Evolutionary conservation across 2,888 invertebrate species (phyloP), one percentile per base, ranked within the genome.

Genomic region (Hemicrepidius hirtus): DNA sequence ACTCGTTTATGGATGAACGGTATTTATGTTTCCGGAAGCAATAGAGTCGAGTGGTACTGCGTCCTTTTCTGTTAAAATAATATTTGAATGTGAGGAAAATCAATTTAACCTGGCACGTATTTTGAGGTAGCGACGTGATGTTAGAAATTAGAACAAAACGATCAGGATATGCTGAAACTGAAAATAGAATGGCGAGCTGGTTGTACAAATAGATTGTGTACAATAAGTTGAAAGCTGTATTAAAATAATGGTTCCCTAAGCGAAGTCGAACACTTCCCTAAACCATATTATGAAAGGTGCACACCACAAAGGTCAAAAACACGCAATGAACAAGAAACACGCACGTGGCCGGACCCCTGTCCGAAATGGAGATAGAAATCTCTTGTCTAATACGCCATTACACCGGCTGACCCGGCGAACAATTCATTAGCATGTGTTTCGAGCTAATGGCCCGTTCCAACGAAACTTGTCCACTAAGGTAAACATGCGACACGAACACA

Each of bases 381-480:
- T 63, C 44, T 63, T 69, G 63, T 69, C 69, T 64, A 63, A 64
- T 69, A 64, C 69, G 46, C 69, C 57, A 69, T 69, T 69, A 69
- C 69, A 69, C 69, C 64, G 63, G 64, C 69, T 64, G 69, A 69
- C 69, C 69, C 64, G 53, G 49, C 50, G 55, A 64, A 64, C 69
- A 69, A 69, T 69, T 69, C 69, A 69, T 69, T 69, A 69, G 63
- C 69, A 69, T 69, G 69, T 69, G 63, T 63, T 69, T 20, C 63
- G 28, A 69, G 63, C 63, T 69, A 69, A 69, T 69, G 69, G 69
- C 32, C 63, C 53, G 46, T 64, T 55, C 63, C 55, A 68, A 69
- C 69, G 69, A 69, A 69, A 64, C 64, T 69, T 64, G 44, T 63
- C 63, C 64, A 69, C 49, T 5, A 24, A 63, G 57, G 63, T 53